Base-by-base conservation (phyloP, 2,888 invertebrate species). In the Parnassius mnemosyne region DNA sequence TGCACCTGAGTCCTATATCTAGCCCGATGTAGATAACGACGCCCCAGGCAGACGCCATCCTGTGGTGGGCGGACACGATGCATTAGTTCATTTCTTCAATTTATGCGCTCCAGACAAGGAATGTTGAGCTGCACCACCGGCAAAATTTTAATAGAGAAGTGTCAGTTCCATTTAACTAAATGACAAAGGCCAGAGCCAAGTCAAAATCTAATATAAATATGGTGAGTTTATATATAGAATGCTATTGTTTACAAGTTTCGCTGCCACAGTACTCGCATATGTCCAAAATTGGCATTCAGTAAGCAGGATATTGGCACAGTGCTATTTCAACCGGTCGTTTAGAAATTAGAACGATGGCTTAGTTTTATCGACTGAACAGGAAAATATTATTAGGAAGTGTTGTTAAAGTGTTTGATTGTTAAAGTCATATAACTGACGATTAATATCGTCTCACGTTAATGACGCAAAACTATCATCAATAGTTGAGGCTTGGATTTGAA, bases 1-100 rank as follows among this genome's bases (percentile, higher is more conserved):
- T 52, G 42, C 49, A 59, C 34, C 64, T 53, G 57, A 41, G 46
- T 61, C 42, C 42, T 47, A 47, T 69, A 66, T 70, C 66, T 64
- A 65, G 71, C 63, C 64, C 66, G 65, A 57, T 61, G 68, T 71
- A 73, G 74, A 76, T 73, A 73, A 68, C 66, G 61, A 66, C 66
- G 74, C 72, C 70, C 65, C 68, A 67, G 68, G 70, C 74, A 71
- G 68, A 68, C 68, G 60, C 67, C 61, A 62, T 63, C 66, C 68
- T 68, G 66, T 61, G 63, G 83, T 84, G 80, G 84, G 83, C 74
- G 82, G 81, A 78, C 75, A 73, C 68, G 68, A 69, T 76, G 80
- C 76, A 80, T 84, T 83, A 81, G 73, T 79, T 75, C 76, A 82
- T 80, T 83, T 75, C 76, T 73, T 73, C 79, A 80, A 80, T 84